Conservation (phyloP, 2,888 invertebrate species). For the Ectemnius lituratus region DNA sequence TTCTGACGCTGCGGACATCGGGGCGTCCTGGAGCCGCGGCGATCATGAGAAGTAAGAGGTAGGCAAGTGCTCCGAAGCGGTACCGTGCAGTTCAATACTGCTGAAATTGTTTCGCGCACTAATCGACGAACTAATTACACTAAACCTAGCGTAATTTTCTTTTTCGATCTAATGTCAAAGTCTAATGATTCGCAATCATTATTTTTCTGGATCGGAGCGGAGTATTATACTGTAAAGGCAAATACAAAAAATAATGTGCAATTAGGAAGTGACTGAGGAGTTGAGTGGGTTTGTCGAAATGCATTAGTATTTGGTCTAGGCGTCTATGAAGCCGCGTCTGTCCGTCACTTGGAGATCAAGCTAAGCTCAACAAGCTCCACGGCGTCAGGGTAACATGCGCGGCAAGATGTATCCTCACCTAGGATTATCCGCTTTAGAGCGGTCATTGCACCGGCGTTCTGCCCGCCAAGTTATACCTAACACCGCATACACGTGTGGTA, state of each 20-base stretch:
- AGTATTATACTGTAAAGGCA: too few relatives aligned
- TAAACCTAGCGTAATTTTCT: too few relatives aligned
- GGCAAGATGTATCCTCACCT: slow-evolving; percentile 60
- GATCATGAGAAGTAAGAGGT: slow-evolving; percentile 63
- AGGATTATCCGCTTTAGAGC: slow-evolving; percentile 71
- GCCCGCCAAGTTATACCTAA: not conserved
- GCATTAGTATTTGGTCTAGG: slow-evolving; percentile 34
- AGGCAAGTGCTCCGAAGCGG: not conserved
- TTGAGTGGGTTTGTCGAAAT: not conserved
- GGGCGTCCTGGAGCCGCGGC: slow-evolving; percentile 69
- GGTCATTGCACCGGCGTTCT: slow-evolving; percentile 9
- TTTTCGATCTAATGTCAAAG: too few relatives aligned
- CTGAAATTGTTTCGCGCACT: not conserved
- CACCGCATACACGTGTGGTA: not conserved
- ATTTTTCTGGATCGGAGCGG: too few relatives aligned
- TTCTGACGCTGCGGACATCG: slow-evolving; percentile 71
- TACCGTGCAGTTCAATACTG: not conserved
- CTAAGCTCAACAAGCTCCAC: slow-evolving; percentile 72
- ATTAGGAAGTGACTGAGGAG: not conserved
- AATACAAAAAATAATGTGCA: slow-evolving; percentile 8
- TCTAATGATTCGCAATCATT: too few relatives aligned
- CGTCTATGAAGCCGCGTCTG: slow-evolving; percentile 61
- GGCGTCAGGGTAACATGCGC: slow-evolving; percentile 67
- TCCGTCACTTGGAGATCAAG: slow-evolving; percentile 71
- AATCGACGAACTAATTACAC: not conserved